phyloP scores from a whole-genome alignment of 2,888 invertebrate genomes.

The Caenorhabditis sp. region DNA sequence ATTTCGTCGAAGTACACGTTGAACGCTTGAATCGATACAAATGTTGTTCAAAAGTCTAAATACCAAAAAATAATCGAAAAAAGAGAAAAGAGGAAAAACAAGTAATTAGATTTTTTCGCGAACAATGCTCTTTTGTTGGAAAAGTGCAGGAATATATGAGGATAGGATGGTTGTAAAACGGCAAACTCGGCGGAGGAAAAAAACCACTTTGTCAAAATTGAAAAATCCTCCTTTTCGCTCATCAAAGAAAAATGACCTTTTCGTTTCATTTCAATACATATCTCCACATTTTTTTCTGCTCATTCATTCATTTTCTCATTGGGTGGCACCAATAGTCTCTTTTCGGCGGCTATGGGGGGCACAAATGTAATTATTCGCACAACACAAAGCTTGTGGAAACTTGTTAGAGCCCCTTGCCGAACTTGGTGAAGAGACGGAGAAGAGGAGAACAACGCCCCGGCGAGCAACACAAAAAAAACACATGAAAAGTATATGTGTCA shows the following conservation, averaged over 20 bases:
- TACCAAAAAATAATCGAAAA: too few relatives aligned
- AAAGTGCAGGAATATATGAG: background rate
- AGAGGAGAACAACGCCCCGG: background rate
- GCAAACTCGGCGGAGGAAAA: background rate
- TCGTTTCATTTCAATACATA: background rate
- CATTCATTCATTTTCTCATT: background rate
- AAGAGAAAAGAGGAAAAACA: too few relatives aligned
- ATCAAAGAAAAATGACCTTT: background rate
- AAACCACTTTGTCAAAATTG: constrained; percentile 1
- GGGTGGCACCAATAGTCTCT: background rate
- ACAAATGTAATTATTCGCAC: background rate
- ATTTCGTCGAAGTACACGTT: too few relatives aligned
- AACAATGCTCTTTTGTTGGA: background rate
- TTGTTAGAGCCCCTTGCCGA: background rate
- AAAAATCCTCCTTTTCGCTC: background rate
- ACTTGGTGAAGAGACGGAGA: background rate
- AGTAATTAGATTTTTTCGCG: too few relatives aligned
- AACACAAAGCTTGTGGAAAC: background rate
- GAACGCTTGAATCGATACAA: too few relatives aligned
- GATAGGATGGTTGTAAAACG: background rate
- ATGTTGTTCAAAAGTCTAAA: too few relatives aligned
- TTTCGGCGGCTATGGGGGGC: background rate
- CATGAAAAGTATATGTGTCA: constrained; percentile 1
- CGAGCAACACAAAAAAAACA: background rate
- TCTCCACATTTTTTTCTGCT: background rate